Evolutionary conservation across 1,140 invertebrate genomes (phyloP), one percentile per base, ranked within the genome.

Genomic region (Calephelis virginiensis): DNA sequence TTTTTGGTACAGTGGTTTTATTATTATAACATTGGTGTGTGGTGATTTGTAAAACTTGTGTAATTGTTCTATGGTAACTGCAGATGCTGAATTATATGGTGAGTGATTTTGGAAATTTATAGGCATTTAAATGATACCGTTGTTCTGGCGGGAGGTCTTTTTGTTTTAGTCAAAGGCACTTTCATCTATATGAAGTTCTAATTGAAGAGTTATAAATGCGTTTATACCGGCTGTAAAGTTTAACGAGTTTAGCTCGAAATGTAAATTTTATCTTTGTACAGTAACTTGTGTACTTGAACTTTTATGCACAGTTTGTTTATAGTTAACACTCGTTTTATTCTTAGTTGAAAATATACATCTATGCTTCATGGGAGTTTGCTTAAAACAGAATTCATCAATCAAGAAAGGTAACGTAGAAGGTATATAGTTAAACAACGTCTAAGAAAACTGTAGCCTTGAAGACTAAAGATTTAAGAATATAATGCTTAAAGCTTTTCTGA

Each of bases 1-100:
- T 73, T 73, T 74, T 80, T 7, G 72, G 76, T 64, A 77, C 80
- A 78, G 80, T 86, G 83, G 72, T 75, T 77, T 67, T 64, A 73
- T 72, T 67, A 69, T 63, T 66, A 67, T 61, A 66, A 72, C 69
- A 74, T 71, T 75, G 38, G 28, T 71, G 72, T 80, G 69, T 71
- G 69, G 73, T 78, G 77, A 68, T 74, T 74, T 65, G 50, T 65
- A 65, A 66, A 69, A 82, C 77, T 84, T 82, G 76, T 72, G 77
- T 82, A 70, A 81, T 73, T 69, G 71, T 80, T 75, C 74, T 82
- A 75, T 75, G 76, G 71, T 61, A 68, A 50, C 70, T 76, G 69
- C 80, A 81, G 78, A 85, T 88, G 81, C 85, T 82, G 82, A 73
- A 60, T 79, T 76, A 76, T 73, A 82, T 78, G 86, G 86, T 89